Percentiles rank a stretch among this genome's conserved stretches.
Conservation (phyloP, 2,888 invertebrate genomes). For the Agrotis exclamationis region DNA sequence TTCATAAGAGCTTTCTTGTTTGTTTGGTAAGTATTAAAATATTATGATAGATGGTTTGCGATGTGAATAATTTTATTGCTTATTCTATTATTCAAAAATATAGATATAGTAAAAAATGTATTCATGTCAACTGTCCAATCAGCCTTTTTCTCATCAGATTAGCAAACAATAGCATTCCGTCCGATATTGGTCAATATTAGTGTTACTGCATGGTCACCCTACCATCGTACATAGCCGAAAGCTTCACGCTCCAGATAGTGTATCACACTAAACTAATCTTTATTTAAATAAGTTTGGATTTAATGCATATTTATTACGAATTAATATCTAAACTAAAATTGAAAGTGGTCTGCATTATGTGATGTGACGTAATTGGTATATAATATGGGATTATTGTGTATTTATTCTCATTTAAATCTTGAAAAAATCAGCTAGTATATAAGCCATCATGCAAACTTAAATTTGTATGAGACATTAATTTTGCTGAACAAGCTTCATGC, state of each 20-base stretch:
- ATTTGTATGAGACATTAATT: not conserved
- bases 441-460: not conserved
- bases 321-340: not conserved
- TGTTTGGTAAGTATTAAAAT: slow-evolving; percentile 19
- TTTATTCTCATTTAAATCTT: too few species aligned
- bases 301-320: not conserved
- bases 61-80: slow-evolving; percentile 4
- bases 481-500: not conserved
- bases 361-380: not conserved
- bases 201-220: slow-evolving; percentile 2
- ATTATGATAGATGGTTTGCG: slow-evolving; percentile 14
- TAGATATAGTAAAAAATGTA: not conserved
- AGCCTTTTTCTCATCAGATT: not conserved
- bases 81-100: not conserved
- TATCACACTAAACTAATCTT: slow-evolving; percentile 16
- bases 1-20: slow-evolving; percentile 38
- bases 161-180: not conserved
- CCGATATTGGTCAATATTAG: not conserved
- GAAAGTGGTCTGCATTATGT: not conserved
- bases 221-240: slow-evolving; percentile 3
- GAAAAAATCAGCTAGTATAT: not conserved
- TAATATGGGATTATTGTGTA: not conserved
- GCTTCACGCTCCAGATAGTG: slow-evolving; percentile 40
- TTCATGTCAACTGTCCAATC: not conserved
- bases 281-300: slow-evolving; percentile 1